phyloP scores from a whole-genome alignment of 2,797 vertebrate species.

The Pristis pectinata region DNA sequence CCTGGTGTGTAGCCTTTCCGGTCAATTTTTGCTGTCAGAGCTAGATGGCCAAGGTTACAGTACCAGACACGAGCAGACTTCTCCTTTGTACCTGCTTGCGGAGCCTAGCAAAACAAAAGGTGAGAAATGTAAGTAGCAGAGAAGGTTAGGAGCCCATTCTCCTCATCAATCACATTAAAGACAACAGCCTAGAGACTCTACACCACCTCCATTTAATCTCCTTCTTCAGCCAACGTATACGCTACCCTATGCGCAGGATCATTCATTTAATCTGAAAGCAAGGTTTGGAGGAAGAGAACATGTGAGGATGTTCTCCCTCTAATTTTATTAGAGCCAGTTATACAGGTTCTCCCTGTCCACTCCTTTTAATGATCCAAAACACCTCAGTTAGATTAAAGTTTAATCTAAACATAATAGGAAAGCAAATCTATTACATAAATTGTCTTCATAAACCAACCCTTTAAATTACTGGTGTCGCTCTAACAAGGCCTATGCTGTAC shows the following conservation, averaged over 20 bases:
- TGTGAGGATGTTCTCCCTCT: no score
- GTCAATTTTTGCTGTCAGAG: constrained; percentile 86
- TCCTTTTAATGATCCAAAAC: not conserved
- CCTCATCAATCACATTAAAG: not conserved
- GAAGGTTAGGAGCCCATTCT: not conserved
- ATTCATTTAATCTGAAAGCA: not conserved
- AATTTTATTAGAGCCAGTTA: not conserved
- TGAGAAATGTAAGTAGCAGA: not conserved
- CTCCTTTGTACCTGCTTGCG: constrained; percentile 86
- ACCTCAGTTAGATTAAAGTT: not conserved
- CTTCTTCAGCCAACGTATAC: not conserved
- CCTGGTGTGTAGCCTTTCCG: constrained; percentile 95
- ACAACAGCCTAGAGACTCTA: not conserved
- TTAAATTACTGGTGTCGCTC: not conserved
- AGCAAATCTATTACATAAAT: not conserved
- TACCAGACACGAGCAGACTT: constrained; percentile 87
- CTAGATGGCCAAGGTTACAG: constrained; percentile 81
- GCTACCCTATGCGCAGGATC: not conserved
- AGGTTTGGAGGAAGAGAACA: not conserved
- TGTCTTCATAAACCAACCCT: not conserved
- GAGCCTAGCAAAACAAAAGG: constrained; percentile 60
- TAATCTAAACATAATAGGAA: not conserved
- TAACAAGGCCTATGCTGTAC: no score
- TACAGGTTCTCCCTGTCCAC: not conserved
- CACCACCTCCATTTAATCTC: not conserved